These are phyloP conservation scores for Denticeps clupeoides DNA, from an alignment of 2,797 vertebrate species.

Conservation along the genomic window DNA sequence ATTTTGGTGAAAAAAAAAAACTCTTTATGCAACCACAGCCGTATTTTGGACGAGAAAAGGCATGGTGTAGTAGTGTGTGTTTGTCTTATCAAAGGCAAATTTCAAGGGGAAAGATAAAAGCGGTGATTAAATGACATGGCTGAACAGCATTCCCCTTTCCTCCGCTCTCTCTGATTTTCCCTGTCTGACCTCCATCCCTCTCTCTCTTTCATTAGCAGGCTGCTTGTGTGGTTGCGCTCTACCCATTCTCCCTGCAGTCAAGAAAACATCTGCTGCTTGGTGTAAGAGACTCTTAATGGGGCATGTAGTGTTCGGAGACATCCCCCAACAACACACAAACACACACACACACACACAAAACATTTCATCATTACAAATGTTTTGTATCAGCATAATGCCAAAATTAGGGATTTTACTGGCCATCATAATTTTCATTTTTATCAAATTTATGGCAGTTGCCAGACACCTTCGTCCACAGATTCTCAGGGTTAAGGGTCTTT, in stretches of 20 bases:
- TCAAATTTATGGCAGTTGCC: too few relatives aligned
- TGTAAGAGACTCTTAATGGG: background rate
- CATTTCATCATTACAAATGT: too few relatives aligned
- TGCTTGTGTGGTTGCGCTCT: background rate
- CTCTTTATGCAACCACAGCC: too few relatives aligned
- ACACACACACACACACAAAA: too few relatives aligned
- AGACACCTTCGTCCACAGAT: too few relatives aligned
- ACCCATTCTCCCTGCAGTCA: background rate
- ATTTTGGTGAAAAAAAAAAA: too few relatives aligned
- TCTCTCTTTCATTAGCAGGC: conserved; percentile 4
- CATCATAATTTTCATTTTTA: too few relatives aligned
- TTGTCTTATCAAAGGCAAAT: background rate
- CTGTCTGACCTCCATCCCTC: too few relatives aligned
- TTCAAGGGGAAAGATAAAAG: conserved; percentile 6
- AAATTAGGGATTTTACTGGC: too few relatives aligned
- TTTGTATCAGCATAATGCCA: too few relatives aligned
- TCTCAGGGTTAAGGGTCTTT: too few relatives aligned
- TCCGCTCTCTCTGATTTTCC: conserved; percentile 9
- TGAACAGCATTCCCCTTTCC: conserved; percentile 31
- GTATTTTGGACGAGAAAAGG: too few relatives aligned
- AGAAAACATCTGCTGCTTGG: background rate
- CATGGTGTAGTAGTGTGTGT: background rate
- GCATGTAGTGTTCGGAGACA: background rate
- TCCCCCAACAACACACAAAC: background rate
- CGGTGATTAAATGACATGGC: conserved; percentile 32